Evolutionary conservation across 2,113 vertebrate species (phyloP).

Genomic region (Astur gentilis): DNA sequence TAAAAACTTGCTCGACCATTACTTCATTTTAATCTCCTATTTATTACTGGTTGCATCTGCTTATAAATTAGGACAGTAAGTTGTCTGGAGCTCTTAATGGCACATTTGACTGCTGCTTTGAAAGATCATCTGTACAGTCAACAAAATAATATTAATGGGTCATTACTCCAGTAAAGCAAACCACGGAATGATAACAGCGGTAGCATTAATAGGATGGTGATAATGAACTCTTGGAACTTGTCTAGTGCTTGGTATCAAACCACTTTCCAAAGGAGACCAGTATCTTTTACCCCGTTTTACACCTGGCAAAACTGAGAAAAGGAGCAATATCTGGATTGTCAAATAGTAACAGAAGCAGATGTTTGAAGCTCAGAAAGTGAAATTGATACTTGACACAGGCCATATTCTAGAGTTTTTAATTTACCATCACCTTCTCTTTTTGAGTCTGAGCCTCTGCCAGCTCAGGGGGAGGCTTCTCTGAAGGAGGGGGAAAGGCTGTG

Average conservation of each 20-base stretch:
- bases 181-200: not conserved
- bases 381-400: not conserved
- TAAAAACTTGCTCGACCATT: not conserved
- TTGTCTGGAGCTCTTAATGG: slow-evolving; percentile 38
- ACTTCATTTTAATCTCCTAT: slow-evolving; percentile 36
- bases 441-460: not conserved
- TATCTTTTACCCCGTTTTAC: not conserved
- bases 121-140: slow-evolving; percentile 48
- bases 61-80: slow-evolving; percentile 45
- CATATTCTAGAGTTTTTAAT: not conserved
- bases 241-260: not conserved
- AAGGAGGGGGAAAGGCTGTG: not conserved
- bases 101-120: slow-evolving; percentile 44
- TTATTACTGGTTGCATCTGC: slow-evolving; percentile 34
- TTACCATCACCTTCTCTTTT: not conserved
- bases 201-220: not conserved
- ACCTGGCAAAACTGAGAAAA: not conserved
- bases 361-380: not conserved
- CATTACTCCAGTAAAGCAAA: slow-evolving; percentile 40
- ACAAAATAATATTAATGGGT: slow-evolving; percentile 56
- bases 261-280: not conserved
- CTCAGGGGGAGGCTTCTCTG: not conserved
- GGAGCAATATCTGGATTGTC: not conserved
- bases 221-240: not conserved
- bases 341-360: not conserved